Evolutionary conservation across 2,797 vertebrate species (phyloP).

Genomic region (Muscicapa comitata): DNA sequence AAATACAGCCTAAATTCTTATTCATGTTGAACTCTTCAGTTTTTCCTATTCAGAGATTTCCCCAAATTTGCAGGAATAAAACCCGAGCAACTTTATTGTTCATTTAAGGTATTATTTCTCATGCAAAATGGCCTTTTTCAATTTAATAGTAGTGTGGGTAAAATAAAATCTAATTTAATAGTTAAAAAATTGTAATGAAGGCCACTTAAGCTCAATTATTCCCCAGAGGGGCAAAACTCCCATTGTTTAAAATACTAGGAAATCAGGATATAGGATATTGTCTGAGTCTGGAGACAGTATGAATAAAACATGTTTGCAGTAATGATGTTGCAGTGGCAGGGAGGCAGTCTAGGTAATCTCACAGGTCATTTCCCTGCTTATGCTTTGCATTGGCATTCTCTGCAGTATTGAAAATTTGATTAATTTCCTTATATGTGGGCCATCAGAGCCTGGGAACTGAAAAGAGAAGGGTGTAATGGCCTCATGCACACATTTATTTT

Average conservation of each 20-base stretch:
- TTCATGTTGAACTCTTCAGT: background rate
- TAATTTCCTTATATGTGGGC: background rate
- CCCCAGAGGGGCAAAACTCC: background rate
- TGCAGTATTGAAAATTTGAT: background rate
- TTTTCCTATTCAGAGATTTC: background rate
- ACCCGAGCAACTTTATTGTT: background rate
- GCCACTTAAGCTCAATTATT: background rate
- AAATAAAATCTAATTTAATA: background rate
- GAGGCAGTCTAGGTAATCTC: background rate
- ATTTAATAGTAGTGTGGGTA: background rate
- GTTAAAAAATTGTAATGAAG: background rate
- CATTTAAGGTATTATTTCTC: background rate
- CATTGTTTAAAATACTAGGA: slow-evolving; percentile 1
- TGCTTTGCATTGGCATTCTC: background rate
- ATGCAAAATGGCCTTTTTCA: background rate
- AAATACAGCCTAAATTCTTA: background rate
- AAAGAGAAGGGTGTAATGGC: background rate
- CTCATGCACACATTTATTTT: background rate
- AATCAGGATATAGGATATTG: background rate
- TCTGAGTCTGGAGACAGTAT: background rate
- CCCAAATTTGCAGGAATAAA: background rate
- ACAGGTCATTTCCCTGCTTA: background rate
- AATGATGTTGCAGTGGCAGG: background rate
- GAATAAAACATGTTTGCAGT: background rate
- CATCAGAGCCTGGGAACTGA: background rate